phyloP scores from a whole-genome alignment of 2,797 vertebrate species.

The Gouania willdenowi region DNA sequence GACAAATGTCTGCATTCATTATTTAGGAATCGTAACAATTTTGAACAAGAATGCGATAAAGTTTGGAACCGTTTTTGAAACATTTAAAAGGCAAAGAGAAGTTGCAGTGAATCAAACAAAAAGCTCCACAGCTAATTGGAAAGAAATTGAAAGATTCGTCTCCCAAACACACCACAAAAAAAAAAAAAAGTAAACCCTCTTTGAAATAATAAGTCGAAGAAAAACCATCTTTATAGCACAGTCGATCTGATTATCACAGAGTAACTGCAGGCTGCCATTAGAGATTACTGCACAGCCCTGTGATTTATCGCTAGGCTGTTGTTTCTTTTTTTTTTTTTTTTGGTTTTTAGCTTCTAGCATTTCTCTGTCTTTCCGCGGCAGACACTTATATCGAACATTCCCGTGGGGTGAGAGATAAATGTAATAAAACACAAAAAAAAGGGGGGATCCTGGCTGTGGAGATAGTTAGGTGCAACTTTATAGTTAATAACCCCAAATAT shows the following conservation, averaged over 20 bases:
- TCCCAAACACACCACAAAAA: constrained; percentile 14
- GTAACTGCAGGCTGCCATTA: constrained; percentile 13
- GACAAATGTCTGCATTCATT: too few species aligned
- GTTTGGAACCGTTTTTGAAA: too few species aligned
- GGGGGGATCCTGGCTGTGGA: too few species aligned
- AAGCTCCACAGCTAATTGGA: constrained; percentile 29
- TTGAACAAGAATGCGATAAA: too few species aligned
- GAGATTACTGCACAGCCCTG: constrained; percentile 9
- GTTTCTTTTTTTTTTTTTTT: too few species aligned
- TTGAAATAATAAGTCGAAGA: constrained; percentile 26
- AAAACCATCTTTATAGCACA: constrained; percentile 4
- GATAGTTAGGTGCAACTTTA: too few species aligned
- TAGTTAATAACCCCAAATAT: too few species aligned
- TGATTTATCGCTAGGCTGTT: constrained; percentile 12
- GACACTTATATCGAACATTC: constrained; percentile 1
- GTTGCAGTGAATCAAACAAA: too few species aligned
- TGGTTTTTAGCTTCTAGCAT: constrained; percentile 10
- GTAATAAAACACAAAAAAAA: background rate
- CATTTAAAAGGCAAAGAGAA: too few species aligned
- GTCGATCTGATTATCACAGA: constrained; percentile 24
- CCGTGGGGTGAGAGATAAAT: constrained; percentile 2
- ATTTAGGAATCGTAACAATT: too few species aligned
- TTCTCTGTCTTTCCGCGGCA: background rate
- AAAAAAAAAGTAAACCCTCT: too few species aligned
- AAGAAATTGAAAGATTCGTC: constrained; percentile 14